phyloP scores from a whole-genome alignment of 1,140 invertebrate species.

The Lerema accius region DNA sequence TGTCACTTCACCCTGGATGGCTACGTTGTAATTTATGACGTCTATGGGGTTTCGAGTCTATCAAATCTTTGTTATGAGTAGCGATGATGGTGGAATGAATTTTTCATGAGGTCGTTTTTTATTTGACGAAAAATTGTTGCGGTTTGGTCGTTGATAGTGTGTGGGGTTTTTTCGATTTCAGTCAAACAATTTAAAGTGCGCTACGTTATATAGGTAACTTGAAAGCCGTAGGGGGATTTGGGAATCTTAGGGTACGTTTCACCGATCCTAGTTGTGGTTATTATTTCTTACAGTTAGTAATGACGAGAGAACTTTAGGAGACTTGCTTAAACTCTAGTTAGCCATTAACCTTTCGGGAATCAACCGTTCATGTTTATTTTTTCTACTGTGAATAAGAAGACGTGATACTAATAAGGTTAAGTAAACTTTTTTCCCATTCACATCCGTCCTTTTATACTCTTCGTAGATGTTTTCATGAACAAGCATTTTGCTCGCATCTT shows the following conservation, averaged over 20 bases:
- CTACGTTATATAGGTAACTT: too few species aligned
- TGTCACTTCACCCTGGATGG: conserved; percentile 47
- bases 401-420: not conserved
- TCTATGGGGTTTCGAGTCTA: not conserved
- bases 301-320: too few species aligned
- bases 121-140: conserved; percentile 19
- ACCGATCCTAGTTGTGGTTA: too few species aligned
- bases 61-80: not conserved
- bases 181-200: too few species aligned
- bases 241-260: too few species aligned
- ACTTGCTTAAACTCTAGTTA: too few species aligned
- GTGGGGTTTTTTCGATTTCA: too few species aligned
- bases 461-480: conserved; percentile 24
- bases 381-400: too few species aligned
- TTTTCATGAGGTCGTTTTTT: not conserved
- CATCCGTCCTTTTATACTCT: conserved; percentile 11
- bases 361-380: too few species aligned
- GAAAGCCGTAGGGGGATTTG: too few species aligned
- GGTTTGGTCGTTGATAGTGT: not conserved
- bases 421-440: conserved; percentile 4
- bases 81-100: conserved; percentile 7
- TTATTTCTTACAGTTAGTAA: too few species aligned
- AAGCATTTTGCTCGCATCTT: conserved; percentile 14
- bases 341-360: too few species aligned
- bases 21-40: conserved; percentile 40